Evolutionary conservation across 2,797 vertebrate genomes (phyloP).

Genomic region (Psittacula derbiana): DNA sequence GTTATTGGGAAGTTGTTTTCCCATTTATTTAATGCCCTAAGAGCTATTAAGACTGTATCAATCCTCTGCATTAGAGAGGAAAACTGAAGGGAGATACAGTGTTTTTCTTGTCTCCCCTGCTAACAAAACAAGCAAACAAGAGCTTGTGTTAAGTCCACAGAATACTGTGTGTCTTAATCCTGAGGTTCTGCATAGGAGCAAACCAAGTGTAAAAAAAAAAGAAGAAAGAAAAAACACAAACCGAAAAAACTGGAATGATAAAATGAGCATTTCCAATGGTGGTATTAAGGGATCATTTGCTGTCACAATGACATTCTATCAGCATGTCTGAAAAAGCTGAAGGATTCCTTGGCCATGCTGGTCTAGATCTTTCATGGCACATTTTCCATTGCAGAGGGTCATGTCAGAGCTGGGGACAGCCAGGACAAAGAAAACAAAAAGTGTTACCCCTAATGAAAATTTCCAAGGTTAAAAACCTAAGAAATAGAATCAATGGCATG

Average conservation of each 20-base stretch:
- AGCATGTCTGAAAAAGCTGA: background rate
- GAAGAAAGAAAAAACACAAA: background rate
- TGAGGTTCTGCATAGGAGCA: background rate
- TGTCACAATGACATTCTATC: background rate
- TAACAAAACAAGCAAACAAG: background rate
- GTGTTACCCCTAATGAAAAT: background rate
- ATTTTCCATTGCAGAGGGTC: background rate
- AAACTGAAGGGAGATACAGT: background rate
- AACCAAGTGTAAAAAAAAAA: background rate
- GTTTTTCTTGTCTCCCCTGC: background rate
- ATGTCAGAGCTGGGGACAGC: background rate
- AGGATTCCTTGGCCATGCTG: background rate
- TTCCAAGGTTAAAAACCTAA: conserved; percentile 4
- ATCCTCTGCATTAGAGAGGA: background rate
- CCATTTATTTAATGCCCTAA: background rate
- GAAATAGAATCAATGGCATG: conserved; percentile 9
- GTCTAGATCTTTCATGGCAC: background rate
- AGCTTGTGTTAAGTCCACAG: background rate
- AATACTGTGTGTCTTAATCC: fast-evolving
- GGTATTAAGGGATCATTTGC: background rate
- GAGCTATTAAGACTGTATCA: background rate
- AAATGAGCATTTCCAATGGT: background rate
- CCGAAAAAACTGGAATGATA: background rate
- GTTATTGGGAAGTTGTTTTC: background rate
- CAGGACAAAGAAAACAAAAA: background rate